Base-by-base conservation (phyloP, 2,888 invertebrate species). In the Drosophila koepferae region DNA sequence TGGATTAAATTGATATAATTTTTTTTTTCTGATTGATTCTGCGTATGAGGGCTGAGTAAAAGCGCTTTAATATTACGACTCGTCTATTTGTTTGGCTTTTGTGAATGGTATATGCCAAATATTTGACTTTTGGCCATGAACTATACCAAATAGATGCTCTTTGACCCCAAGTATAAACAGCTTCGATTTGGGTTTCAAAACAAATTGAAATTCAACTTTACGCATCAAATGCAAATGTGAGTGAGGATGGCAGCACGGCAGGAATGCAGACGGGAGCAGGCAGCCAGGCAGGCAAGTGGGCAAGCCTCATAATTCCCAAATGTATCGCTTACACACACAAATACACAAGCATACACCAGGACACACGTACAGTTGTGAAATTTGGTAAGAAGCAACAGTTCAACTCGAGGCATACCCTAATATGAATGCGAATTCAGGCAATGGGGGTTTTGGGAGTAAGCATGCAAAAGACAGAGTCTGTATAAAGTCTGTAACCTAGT, bases 351-450 rank as follows among this genome's bases (percentile, higher is more conserved):
- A 28, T 43, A n/a, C 23, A 44, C 31, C 49, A 23, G 18, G 40
- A 36, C 44, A 69, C 14, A 31, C 44, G 20, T 38, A 63, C 43
- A 18, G 1, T 0, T 10, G 10, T 31, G n/a, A 46, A 53, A 28
- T 20, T 49, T 46, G 55, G 41, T 23, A 43, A 51, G 14, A 49
- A 63, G 71, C 78, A 75, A 84, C 74, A 85, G 77, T 70, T 40
- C 43, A 54, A 58, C 48, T 36, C 18, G 23, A 51, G 31, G 12
- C 2, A 23, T 40, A 20, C 43, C 49, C 34, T 49, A 6, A 14
- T 4, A n/a, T 34, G 8, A 3, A 36, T 12, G n/a, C 2, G 16
- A 8, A 34, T 41, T 8, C 3, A 8, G 20, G 14, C 14, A 23
- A 23, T 23, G 18, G 10, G 43, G 8, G 43, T 1, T 18, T 43